Percentiles rank a stretch among this genome's conserved stretches.
Conservation (phyloP, 2,888 invertebrate genomes). For the Nudaria mundana region DNA sequence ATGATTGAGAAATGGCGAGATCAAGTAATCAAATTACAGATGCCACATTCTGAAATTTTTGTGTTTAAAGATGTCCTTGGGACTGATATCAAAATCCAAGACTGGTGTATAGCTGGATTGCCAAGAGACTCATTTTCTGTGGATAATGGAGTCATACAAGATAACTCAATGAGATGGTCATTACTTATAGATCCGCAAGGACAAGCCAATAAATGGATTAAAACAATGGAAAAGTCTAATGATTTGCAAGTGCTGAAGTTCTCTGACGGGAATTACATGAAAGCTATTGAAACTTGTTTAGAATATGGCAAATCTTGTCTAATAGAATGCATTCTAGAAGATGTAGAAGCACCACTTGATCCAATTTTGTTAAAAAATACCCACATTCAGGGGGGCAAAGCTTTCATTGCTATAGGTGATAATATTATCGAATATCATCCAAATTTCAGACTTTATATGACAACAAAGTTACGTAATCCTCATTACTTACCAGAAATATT, state of each 20-base stretch:
- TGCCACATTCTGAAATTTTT: slow-evolving; percentile 89
- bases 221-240: slow-evolving; percentile 89
- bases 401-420: slow-evolving; percentile 89
- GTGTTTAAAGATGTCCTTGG: slow-evolving; percentile 89
- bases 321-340: slow-evolving; percentile 89
- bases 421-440: slow-evolving; percentile 88
- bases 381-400: slow-evolving; percentile 87
- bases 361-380: slow-evolving; percentile 88
- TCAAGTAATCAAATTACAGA: slow-evolving; percentile 84
- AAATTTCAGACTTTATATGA: slow-evolving; percentile 89
- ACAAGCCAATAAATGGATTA: slow-evolving; percentile 93
- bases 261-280: slow-evolving; percentile 88
- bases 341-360: slow-evolving; percentile 89
- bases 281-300: slow-evolving; percentile 86
- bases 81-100: slow-evolving; percentile 91
- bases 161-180: slow-evolving; percentile 89
- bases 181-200: slow-evolving; percentile 92
- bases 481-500: slow-evolving; percentile 92
- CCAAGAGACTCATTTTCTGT: slow-evolving; percentile 91
- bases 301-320: slow-evolving; percentile 89
- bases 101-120: slow-evolving; percentile 91
- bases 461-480: slow-evolving; percentile 91
- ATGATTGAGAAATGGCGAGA: slow-evolving; percentile 87
- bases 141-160: slow-evolving; percentile 92
- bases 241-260: slow-evolving; percentile 87